Conservation (phyloP, 1,140 invertebrate species). For the Drosophila kanapiae region DNA sequence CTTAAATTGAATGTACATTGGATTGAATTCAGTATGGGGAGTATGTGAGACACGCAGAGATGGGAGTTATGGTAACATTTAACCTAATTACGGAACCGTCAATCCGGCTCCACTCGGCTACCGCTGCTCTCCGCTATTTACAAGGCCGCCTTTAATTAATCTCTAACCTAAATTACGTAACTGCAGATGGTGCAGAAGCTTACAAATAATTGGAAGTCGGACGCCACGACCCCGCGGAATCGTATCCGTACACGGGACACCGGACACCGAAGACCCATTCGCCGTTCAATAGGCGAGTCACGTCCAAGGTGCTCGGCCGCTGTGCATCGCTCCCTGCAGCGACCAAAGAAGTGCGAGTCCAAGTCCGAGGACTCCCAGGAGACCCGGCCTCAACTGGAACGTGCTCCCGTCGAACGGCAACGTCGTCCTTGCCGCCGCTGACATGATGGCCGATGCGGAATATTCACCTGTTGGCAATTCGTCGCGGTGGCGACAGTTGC, state of each 20-base stretch:
- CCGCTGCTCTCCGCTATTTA: slow-evolving; percentile 56
- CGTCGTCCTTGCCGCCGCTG: slow-evolving; percentile 52
- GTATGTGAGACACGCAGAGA: slow-evolving; percentile 50
- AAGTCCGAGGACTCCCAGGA: slow-evolving; percentile 48
- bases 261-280: slow-evolving; percentile 5
- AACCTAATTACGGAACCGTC: slow-evolving; percentile 74
- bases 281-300: slow-evolving; percentile 74
- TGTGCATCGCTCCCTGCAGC: slow-evolving; percentile 37
- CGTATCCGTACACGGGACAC: slow-evolving; percentile 2
- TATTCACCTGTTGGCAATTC: slow-evolving; percentile 84
- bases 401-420: slow-evolving; percentile 45
- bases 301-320: slow-evolving; percentile 61
- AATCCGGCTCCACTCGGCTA: slow-evolving; percentile 18
- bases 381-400: slow-evolving; percentile 49
- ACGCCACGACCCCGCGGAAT: slow-evolving; percentile 16
- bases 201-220: slow-evolving; percentile 77
- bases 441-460: slow-evolving; percentile 85
- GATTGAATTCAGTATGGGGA: slow-evolving; percentile 42
- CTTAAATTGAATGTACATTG: slow-evolving; percentile 49
- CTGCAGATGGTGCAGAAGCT: slow-evolving; percentile 77
- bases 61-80: slow-evolving; percentile 53
- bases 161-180: slow-evolving; percentile 82
- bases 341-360: slow-evolving; percentile 40
- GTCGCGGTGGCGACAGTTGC: slow-evolving; percentile 62
- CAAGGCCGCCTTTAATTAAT: slow-evolving; percentile 79